Conservation (phyloP, 92 coral and sea anemone species). For the Galaxea fascicularis region DNA sequence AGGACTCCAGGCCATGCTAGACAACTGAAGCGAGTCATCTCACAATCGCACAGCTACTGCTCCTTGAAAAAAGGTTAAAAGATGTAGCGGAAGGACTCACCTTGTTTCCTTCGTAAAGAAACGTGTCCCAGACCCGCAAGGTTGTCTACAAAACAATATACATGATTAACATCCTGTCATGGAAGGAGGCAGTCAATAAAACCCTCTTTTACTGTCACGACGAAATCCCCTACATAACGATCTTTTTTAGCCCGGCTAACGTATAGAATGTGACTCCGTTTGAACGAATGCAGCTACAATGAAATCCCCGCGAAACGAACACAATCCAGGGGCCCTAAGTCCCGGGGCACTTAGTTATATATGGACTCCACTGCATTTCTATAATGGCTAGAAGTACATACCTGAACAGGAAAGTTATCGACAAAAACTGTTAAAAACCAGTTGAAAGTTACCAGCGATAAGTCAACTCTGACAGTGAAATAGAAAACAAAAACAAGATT, state of each 20-base stretch:
- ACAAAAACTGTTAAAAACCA: constrained; percentile 98
- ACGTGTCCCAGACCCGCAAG: constrained; percentile 94
- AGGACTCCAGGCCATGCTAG: too few relatives aligned
- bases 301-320: too few relatives aligned
- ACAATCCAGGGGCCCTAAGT: too few relatives aligned
- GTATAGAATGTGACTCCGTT: too few relatives aligned
- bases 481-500: background rate
- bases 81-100: constrained; percentile 8
- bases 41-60: background rate
- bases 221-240: too few relatives aligned
- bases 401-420: constrained; percentile 97
- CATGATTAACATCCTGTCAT: background rate
- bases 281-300: too few relatives aligned
- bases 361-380: too few relatives aligned
- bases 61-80: background rate
- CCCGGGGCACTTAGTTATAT: too few relatives aligned
- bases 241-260: too few relatives aligned
- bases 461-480: constrained; percentile 80
- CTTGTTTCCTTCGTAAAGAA: constrained; percentile 93
- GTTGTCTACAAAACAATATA: constrained; percentile 67
- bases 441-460: constrained; percentile 93
- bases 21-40: too few relatives aligned
- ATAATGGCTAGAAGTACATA: constrained; percentile 13
- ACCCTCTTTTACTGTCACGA: too few relatives aligned
- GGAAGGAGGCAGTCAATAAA: background rate